These are phyloP conservation scores for Pangasianodon hypophthalmus DNA, from an alignment of 2,113 vertebrate species.

Conservation along the genomic window DNA sequence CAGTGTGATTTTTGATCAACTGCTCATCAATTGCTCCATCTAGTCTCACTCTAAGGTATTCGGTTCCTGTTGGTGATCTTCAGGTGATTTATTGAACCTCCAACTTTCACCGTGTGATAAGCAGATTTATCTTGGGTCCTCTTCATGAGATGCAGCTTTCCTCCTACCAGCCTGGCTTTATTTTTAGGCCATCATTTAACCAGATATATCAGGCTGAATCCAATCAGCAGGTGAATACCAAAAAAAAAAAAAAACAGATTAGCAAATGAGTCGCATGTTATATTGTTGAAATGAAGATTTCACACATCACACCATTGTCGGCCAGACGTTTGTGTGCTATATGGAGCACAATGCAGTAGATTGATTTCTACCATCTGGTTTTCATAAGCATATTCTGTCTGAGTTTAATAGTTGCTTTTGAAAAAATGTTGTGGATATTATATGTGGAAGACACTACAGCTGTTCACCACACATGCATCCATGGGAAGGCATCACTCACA, in stretches of 20 bases:
- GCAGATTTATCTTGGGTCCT: neutral
- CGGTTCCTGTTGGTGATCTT: neutral
- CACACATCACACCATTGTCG: neutral
- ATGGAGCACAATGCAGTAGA: neutral
- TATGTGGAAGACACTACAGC: neutral
- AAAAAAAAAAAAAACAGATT: neutral
- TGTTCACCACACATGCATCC: neutral
- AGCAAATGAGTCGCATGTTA: neutral
- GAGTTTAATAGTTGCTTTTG: neutral
- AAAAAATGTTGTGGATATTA: neutral
- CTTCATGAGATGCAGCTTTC: neutral
- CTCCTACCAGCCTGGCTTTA: neutral
- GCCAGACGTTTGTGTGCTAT: neutral
- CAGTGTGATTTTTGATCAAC: neutral
- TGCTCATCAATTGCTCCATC: neutral
- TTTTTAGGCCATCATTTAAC: constrained; percentile 4
- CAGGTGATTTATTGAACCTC: neutral
- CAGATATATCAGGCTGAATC: neutral
- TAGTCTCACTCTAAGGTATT: neutral
- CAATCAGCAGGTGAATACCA: neutral
- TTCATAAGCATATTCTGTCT: constrained; percentile 14
- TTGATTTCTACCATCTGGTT: constrained; percentile 13
- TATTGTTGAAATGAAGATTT: constrained; percentile 1
- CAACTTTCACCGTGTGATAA: constrained; percentile 7
- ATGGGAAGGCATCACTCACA: neutral